Evolutionary conservation across 1,140 invertebrate genomes (phyloP).

Genomic region (Pomacea maculata): DNA sequence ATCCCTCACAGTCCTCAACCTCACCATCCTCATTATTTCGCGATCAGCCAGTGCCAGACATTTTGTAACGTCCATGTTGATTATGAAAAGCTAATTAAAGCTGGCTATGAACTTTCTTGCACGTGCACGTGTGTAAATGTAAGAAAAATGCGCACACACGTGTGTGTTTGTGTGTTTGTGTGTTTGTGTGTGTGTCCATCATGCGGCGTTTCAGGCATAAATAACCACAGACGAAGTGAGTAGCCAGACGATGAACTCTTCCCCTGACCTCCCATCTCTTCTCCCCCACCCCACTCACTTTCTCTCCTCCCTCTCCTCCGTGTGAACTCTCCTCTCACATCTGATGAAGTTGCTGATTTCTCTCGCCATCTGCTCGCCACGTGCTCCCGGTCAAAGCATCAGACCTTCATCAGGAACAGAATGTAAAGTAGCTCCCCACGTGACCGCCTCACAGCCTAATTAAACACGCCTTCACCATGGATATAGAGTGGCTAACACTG

Average conservation of each 20-base stretch:
- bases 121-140: not conserved
- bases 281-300: too few species aligned
- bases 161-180: slow-evolving; percentile 11
- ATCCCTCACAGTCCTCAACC: not conserved
- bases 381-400: too few species aligned
- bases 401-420: too few species aligned
- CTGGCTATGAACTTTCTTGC: not conserved
- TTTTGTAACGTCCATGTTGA: too few species aligned
- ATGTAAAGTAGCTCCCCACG: too few species aligned
- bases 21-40: not conserved
- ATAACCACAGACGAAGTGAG: not conserved
- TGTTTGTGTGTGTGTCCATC: slow-evolving; percentile 4
- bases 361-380: too few species aligned
- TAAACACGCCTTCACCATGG: not conserved
- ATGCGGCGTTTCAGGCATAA: not conserved
- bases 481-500: not conserved
- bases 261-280: too few species aligned
- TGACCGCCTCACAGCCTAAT: not conserved
- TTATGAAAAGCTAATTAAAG: not conserved
- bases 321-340: too few species aligned
- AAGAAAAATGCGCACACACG: not conserved
- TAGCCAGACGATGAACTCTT: too few species aligned
- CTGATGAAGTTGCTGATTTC: too few species aligned
- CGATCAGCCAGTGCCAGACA: not conserved
- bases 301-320: too few species aligned